Evolutionary conservation across 35 echinoderm and acorn worm species (phyloP).

Genomic region (Stichopus chloronotus): DNA sequence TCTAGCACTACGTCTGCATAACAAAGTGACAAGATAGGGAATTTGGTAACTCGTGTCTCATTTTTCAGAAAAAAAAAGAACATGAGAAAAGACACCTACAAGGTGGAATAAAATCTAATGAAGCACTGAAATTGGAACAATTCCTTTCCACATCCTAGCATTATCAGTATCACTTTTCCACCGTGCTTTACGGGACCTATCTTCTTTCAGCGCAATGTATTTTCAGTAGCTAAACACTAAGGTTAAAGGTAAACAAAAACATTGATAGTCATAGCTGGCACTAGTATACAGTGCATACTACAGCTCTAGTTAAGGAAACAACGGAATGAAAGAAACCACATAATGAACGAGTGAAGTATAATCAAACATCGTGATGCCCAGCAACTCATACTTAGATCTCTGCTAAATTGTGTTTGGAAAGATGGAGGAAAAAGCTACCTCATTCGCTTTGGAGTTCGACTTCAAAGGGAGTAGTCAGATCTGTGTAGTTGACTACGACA

Average conservation of each 20-base stretch:
- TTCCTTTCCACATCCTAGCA: neutral
- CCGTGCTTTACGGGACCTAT: neutral
- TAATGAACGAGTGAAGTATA: too few relatives aligned
- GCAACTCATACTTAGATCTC: neutral
- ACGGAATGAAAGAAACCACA: neutral
- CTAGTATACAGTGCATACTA: neutral
- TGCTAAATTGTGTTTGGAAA: too few relatives aligned
- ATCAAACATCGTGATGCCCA: neutral
- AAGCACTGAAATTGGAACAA: too few relatives aligned
- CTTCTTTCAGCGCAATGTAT: neutral
- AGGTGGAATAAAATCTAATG: too few relatives aligned
- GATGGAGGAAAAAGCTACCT: neutral
- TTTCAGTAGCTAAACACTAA: neutral
- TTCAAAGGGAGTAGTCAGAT: conserved; percentile 35
- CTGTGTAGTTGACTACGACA: conserved; percentile 35
- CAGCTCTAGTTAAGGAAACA: neutral
- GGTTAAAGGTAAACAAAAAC: conserved; percentile 38
- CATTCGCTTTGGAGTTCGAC: conserved; percentile 37
- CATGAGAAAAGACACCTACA: too few relatives aligned
- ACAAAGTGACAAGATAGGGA: neutral
- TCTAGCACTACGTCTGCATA: neutral
- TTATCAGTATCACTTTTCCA: neutral
- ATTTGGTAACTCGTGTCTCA: too few relatives aligned
- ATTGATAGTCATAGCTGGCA: neutral
- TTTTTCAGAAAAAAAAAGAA: too few relatives aligned